phyloP scores from a whole-genome alignment of 2,113 vertebrate species.

The Ailurus styani region DNA sequence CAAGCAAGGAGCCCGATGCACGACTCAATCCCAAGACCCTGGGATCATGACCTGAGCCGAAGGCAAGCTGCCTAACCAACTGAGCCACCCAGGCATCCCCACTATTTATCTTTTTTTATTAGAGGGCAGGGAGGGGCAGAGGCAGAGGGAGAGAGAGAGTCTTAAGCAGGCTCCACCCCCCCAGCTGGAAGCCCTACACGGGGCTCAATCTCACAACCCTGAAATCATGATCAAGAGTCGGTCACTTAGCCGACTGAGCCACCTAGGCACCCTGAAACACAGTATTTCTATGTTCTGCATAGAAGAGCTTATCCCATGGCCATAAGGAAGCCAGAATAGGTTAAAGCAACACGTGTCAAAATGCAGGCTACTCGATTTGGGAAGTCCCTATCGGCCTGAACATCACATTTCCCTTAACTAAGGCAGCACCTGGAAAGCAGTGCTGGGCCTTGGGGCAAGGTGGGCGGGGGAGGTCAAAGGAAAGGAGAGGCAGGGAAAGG shows the following conservation, averaged over 20 bases:
- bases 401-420: not conserved
- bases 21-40: too few species aligned
- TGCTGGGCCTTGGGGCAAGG: not conserved
- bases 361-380: not conserved
- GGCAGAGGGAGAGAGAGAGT: not conserved
- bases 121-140: not conserved
- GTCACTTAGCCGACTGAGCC: not conserved
- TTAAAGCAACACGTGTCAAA: not conserved
- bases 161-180: not conserved
- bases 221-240: not conserved
- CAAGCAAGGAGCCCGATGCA: too few species aligned
- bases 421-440: not conserved
- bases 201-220: not conserved
- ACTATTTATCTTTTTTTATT: too few species aligned
- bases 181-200: not conserved
- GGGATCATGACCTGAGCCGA: too few species aligned
- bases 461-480: too few species aligned
- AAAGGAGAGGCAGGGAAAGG: not conserved
- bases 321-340: not conserved
- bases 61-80: too few species aligned
- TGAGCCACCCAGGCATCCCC: too few species aligned
- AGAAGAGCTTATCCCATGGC: not conserved
- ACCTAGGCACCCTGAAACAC: not conserved
- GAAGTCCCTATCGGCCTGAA: not conserved
- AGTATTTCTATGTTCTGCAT: not conserved